Evolutionary conservation across 2,113 vertebrate species (phyloP), one percentile per base, ranked within the genome.

Genomic region (Trematomus loennbergii): DNA sequence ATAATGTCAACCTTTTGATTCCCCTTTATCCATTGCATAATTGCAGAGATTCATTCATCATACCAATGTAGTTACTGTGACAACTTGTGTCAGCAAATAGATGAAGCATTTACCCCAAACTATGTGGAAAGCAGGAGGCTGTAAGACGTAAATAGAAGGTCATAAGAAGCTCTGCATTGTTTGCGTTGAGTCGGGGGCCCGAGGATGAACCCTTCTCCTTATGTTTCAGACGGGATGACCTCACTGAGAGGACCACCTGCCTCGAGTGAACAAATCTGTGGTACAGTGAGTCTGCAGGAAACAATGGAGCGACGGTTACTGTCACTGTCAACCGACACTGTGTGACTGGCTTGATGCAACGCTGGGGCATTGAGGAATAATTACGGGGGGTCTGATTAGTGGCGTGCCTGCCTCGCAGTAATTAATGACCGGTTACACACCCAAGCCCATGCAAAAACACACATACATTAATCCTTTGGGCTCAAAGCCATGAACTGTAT

Each of bases 221-320:
- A 79, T 74, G 83, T 88, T 88, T 87, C 86, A 89, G 81, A 84
- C 48, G 59, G 54, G 45, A 80, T 92, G 89, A 90, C 91, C 91
- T 94, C 91, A 89, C 72, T 43, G 36, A 78, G 78, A 1, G 72
- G 88, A 84, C 93, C 93, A 93, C 89, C 91, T 93, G 93, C 91
- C 67, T 81, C 43, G 83, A 85, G 60, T 49, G 78, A 85, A 90
- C 70, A 88, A 82, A 87, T 79, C 75, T 45, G 70, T 54, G 25
- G 65, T 81, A 91, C 83, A 90, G 87, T 88, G 81, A 88, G 84
- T 88, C 74, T 79, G 70, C 58, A 52, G 84, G 53, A 88, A 40
- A 92, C 90, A 92, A 91, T 88, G 69, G 79, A 72, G 69, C 9
- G 75, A 88, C 90, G 33, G 91, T 93, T 93, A 88, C 87, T 87